Conservation (phyloP, 2,797 vertebrate genomes). For the Pempheris klunzingeri region DNA sequence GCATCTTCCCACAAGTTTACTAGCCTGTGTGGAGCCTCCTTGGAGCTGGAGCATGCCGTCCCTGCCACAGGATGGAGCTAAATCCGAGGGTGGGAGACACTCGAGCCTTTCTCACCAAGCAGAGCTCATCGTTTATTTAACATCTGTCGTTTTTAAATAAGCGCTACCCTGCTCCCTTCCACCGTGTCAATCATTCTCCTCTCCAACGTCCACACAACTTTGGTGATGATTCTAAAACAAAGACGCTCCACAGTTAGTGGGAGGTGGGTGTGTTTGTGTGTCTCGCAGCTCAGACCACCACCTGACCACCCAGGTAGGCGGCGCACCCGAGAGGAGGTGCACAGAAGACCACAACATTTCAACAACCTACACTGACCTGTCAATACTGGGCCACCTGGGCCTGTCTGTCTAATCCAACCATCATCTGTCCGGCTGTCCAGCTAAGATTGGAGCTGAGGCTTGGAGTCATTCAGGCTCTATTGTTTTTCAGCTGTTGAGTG, state of each 20-base stretch:
- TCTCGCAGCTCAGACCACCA: conserved; percentile 16
- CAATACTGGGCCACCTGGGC: conserved; percentile 27
- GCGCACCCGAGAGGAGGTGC: not conserved
- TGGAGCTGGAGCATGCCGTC: not conserved
- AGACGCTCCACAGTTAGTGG: conserved; percentile 26
- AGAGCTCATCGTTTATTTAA: conserved; percentile 60
- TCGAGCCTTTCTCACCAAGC: conserved; percentile 9
- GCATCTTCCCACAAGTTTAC: conserved; percentile 38
- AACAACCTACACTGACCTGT: conserved; percentile 30
- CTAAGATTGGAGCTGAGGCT: not conserved
- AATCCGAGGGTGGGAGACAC: conserved; percentile 14
- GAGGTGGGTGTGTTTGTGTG: conserved; percentile 22
- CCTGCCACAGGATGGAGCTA: conserved; percentile 10
- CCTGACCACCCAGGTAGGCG: conserved; percentile 68
- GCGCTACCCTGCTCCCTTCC: conserved; percentile 19
- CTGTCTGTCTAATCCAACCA: conserved; percentile 3
- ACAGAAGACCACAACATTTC: conserved; percentile 23
- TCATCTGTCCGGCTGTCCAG: not conserved
- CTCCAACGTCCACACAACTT: conserved; percentile 9
- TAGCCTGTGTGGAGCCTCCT: conserved; percentile 10
- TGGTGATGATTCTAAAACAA: conserved; percentile 41
- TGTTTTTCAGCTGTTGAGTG: conserved; percentile 32
- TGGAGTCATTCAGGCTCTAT: conserved; percentile 7
- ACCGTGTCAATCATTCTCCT: conserved; percentile 55
- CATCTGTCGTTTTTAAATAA: conserved; percentile 60